Percentiles rank a stretch among this genome's conserved stretches.
These are phyloP conservation scores for Homalodisca vitripennis DNA, from an alignment of 1,140 invertebrate species.

Conservation along the genomic window DNA sequence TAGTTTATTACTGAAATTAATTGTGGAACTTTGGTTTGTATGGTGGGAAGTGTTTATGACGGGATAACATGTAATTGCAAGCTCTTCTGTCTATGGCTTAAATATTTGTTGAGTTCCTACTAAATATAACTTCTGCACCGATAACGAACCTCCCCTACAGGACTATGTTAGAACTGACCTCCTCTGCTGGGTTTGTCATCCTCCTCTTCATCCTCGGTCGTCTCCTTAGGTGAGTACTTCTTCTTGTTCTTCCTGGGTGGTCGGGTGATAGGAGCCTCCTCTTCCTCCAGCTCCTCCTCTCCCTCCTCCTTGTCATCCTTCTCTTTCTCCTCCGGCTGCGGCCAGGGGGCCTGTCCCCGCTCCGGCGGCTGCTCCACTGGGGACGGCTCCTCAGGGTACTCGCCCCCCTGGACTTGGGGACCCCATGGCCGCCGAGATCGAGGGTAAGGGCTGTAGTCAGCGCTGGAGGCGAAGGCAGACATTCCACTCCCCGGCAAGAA, in stretches of 20 bases:
- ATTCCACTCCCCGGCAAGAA: constrained; percentile 39
- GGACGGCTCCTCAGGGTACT: background rate
- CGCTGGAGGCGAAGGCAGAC: constrained; percentile 36
- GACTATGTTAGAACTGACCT: too few relatives aligned
- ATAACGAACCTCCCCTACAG: too few relatives aligned
- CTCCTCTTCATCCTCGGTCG: constrained; percentile 31
- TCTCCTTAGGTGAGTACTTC: constrained; percentile 13
- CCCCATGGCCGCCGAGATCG: constrained; percentile 4
- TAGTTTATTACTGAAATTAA: too few relatives aligned
- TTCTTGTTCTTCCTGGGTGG: constrained; percentile 18
- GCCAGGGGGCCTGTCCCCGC: background rate
- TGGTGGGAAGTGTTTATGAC: too few relatives aligned
- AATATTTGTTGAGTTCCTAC: too few relatives aligned
- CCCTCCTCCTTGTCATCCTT: constrained; percentile 11
- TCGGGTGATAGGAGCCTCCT: background rate
- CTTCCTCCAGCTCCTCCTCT: background rate
- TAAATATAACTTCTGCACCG: too few relatives aligned
- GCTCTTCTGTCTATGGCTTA: too few relatives aligned
- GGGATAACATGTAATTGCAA: too few relatives aligned
- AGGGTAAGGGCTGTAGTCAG: constrained; percentile 21
- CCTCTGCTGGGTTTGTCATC: constrained; percentile 28
- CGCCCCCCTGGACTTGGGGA: background rate
- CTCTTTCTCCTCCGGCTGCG: background rate
- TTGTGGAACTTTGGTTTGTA: too few relatives aligned
- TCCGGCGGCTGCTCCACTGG: constrained; percentile 10